A percentile compares a stretch with the other conserved stretches of the same genome.
phyloP scores from a whole-genome alignment of 1,140 invertebrate species.

The Leptinotarsa defecta region DNA sequence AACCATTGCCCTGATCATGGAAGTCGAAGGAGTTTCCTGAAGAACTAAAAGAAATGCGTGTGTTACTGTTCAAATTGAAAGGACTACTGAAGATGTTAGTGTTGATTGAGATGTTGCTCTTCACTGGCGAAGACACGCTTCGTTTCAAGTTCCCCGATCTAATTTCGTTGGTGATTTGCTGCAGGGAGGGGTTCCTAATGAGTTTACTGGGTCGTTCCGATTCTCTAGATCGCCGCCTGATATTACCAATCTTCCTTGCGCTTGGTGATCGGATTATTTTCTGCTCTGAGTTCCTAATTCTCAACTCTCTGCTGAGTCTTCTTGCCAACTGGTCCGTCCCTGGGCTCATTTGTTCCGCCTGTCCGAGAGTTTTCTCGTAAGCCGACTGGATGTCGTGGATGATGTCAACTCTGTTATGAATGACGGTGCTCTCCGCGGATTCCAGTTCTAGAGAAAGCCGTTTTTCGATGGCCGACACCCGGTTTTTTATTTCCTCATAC shows the following conservation, averaged over 20 bases:
- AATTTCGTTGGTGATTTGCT: slow-evolving; percentile 13
- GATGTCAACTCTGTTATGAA: slow-evolving; percentile 42
- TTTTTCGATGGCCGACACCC: slow-evolving; percentile 72
- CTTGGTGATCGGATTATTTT: slow-evolving; percentile 79
- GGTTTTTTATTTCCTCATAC: slow-evolving; percentile 74
- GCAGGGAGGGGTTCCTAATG: slow-evolving; percentile 53
- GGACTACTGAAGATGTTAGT: background rate
- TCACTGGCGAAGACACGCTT: background rate
- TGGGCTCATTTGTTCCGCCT: slow-evolving; percentile 65
- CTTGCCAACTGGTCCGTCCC: slow-evolving; percentile 72
- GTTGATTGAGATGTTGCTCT: slow-evolving; percentile 6
- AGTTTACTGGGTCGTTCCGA: slow-evolving; percentile 45
- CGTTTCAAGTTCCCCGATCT: background rate
- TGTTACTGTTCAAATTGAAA: background rate
- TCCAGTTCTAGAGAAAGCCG: slow-evolving; percentile 71
- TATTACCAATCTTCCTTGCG: slow-evolving; percentile 76
- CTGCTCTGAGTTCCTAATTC: slow-evolving; percentile 71
- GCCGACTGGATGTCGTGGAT: slow-evolving; percentile 66
- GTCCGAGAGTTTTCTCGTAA: slow-evolving; percentile 73
- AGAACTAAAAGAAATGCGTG: background rate
- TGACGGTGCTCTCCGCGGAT: slow-evolving; percentile 51
- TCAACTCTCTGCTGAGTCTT: slow-evolving; percentile 71
- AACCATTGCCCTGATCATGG: background rate
- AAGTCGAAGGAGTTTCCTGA: background rate
- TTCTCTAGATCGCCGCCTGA: slow-evolving; percentile 70